phyloP scores from a whole-genome alignment of 2,113 vertebrate genomes.

The Felis catus region F.catus_Fca126_mat1.0 CM031421.1:40457501-40458000 shows the following conservation, averaged over 20 bases:
- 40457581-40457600: not conserved
- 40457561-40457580: not conserved
- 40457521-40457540: not conserved
- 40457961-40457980: constrained; percentile 93
- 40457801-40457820: not conserved
- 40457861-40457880: not conserved
- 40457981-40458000: constrained; percentile 93
- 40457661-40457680: not conserved
- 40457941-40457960: constrained; percentile 94
- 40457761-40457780: not conserved
- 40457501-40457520: not conserved
- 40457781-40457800: not conserved
- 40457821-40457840: not conserved
- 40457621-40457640: not conserved
- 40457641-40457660: not conserved
- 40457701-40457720: not conserved
- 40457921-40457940: constrained; percentile 92
- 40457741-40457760: not conserved
- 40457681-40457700: not conserved
- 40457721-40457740: not conserved
- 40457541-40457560: constrained; percentile 21
- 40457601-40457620: not conserved
- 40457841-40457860: not conserved
- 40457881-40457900: not conserved
- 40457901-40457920: constrained; percentile 63